Base-by-base conservation (phyloP, 1,140 invertebrate genomes). In the Agrypnia vestita region DNA sequence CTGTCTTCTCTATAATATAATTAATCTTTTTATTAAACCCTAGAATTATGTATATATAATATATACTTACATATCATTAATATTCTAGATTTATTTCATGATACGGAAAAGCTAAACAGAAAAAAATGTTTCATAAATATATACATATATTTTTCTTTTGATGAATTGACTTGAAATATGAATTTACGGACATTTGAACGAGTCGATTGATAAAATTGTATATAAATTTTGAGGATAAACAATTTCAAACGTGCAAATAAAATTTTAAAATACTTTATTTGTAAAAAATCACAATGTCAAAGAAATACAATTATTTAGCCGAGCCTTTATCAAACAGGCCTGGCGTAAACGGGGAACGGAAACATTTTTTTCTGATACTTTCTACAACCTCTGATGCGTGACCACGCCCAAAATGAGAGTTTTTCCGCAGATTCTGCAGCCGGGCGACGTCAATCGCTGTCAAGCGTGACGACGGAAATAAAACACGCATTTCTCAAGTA, bases 121-220 rank as follows among this genome's bases (percentile, higher is more conserved):
- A 67, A 67, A 67, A 67, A 67, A 67, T 67, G 62, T 47, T 67
- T 67, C 59, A 1, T 17, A 13, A n/a, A n/a, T n/a, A n/a, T n/a
- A n/a, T n/a, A n/a, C n/a, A n/a, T n/a, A n/a, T n/a, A n/a, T n/a
- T n/a, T n/a, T 59, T 35, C 6, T 3, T 19, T 19, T 10, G 17
- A 19, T 10, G 1, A 59, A 19, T 6, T 35, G 25, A 35, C 25
- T 35, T 35, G 6, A 35, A 35, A 35, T 35, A 35, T 35, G 1
- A 35, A 15, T 59, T 59, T 17, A 19, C 7, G 55, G 17, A 59
- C 55, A 59, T 9, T 56, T 56, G 8, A 35, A 56, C 53, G n/a
- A 56, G 1, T 56, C 53, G 53, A 56, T 19, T 7, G 12, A 55
- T 7, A 55, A 56, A n/a, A n/a, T n/a, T n/a, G n/a, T n/a, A n/a